A percentile compares a stretch with the other conserved stretches of the same genome.
Evolutionary conservation across 1,140 invertebrate species (phyloP).

Genomic region (Proales similis): DNA sequence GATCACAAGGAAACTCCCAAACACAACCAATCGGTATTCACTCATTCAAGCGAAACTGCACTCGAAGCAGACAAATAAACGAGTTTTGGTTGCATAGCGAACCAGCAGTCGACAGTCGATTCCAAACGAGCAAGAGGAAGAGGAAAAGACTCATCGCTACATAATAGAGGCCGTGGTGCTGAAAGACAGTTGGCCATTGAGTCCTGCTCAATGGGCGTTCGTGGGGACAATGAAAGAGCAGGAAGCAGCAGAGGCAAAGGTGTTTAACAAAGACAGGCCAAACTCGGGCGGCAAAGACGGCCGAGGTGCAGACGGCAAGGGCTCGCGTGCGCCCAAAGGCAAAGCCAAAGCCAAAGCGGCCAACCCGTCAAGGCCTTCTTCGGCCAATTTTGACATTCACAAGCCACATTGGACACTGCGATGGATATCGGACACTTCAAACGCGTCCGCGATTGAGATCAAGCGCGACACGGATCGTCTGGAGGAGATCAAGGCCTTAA

Average conservation of each 20-base stretch:
- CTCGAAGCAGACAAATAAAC: neutral
- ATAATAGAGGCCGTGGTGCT: conserved; percentile 49
- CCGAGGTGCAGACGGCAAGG: conserved; percentile 41
- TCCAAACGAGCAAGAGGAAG: neutral
- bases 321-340: conserved; percentile 41
- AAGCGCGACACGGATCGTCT: conserved; percentile 51
- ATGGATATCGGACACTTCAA: conserved; percentile 47
- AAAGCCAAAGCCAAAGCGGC: conserved; percentile 40
- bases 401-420: conserved; percentile 50
- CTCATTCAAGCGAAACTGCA: neutral
- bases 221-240: conserved; percentile 49
- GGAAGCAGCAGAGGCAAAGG: conserved; percentile 51
- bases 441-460: conserved; percentile 48
- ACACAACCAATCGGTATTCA: conserved; percentile 13
- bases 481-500: conserved; percentile 50
- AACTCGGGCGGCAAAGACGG: conserved; percentile 15
- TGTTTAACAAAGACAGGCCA: neutral
- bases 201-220: conserved; percentile 48
- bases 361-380: conserved; percentile 5
- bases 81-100: neutral
- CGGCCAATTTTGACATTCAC: conserved; percentile 45
- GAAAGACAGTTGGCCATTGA: conserved; percentile 50
- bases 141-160: conserved; percentile 48
- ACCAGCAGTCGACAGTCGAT: conserved; percentile 14
- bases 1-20: conserved; percentile 11